These are phyloP conservation scores for Hypsibius dujardini DNA, from an alignment of 1,140 invertebrate genomes.

Conservation along the genomic window DNA sequence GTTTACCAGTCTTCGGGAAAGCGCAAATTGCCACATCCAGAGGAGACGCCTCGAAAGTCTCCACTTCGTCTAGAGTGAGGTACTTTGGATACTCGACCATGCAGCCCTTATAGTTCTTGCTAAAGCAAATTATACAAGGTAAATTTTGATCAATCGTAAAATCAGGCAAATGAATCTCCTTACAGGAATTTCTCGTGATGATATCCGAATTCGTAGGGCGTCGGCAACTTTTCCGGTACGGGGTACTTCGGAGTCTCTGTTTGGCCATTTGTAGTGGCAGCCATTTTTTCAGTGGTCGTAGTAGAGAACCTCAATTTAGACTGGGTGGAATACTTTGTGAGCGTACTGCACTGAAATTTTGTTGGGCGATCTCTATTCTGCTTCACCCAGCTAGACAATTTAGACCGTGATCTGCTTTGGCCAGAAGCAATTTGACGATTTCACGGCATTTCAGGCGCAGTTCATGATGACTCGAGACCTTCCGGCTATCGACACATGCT, in stretches of 20 bases:
- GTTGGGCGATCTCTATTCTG: no score
- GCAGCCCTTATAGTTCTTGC: slow-evolving; percentile 12
- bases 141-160: neutral
- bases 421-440: no score
- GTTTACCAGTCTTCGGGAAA: slow-evolving; percentile 12
- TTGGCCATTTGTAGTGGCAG: no score
- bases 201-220: neutral
- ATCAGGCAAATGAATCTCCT: neutral
- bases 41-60: slow-evolving; percentile 11
- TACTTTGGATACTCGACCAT: slow-evolving; percentile 7
- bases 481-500: no score
- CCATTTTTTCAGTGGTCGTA: no score
- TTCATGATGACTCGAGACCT: no score
- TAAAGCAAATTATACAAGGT: neutral
- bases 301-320: no score
- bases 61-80: slow-evolving; percentile 7
- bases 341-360: no score
- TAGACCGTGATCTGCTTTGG: no score
- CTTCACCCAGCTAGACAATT: no score
- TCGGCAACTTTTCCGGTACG: slow-evolving; percentile 5
- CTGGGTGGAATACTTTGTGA: no score
- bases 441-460: no score
- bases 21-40: slow-evolving; percentile 7
- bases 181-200: slow-evolving; percentile 1
- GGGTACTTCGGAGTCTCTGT: neutral